Conservation (phyloP, 1,140 invertebrate genomes). For the Scylla paramamosain region DNA sequence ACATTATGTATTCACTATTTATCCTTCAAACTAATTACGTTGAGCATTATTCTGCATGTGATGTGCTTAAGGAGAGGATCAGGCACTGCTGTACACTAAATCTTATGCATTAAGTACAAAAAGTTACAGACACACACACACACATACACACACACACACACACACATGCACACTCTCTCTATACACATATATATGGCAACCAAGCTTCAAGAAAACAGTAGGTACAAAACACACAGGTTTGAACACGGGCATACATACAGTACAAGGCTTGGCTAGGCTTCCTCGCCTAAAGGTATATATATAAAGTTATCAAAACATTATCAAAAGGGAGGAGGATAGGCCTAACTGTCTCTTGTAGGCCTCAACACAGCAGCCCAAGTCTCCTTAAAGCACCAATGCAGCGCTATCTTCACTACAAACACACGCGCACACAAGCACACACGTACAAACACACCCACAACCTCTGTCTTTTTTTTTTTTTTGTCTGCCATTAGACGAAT, state of each 20-base stretch:
- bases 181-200: conserved; percentile 26
- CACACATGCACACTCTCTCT: neutral
- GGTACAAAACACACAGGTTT: neutral
- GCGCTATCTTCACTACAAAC: neutral
- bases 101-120: neutral
- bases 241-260: neutral
- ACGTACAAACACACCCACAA: neutral
- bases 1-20: conserved; percentile 18
- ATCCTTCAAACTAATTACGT: conserved; percentile 51
- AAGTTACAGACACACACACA: neutral
- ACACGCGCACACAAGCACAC: neutral
- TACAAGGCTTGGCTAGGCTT: neutral
- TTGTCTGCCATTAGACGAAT: conserved; percentile 34
- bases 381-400: neutral
- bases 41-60: conserved; percentile 63
- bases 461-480: conserved; percentile 23
- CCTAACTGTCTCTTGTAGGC: neutral
- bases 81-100: conserved; percentile 27
- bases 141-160: neutral
- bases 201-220: neutral
- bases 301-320: conserved; percentile 15
- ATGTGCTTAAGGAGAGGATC: conserved; percentile 26
- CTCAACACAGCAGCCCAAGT: neutral
- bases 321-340: neutral
- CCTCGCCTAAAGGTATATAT: neutral